Evolutionary conservation across 2,113 vertebrate genomes (phyloP).

Genomic region (Atractosteus spatula): DNA sequence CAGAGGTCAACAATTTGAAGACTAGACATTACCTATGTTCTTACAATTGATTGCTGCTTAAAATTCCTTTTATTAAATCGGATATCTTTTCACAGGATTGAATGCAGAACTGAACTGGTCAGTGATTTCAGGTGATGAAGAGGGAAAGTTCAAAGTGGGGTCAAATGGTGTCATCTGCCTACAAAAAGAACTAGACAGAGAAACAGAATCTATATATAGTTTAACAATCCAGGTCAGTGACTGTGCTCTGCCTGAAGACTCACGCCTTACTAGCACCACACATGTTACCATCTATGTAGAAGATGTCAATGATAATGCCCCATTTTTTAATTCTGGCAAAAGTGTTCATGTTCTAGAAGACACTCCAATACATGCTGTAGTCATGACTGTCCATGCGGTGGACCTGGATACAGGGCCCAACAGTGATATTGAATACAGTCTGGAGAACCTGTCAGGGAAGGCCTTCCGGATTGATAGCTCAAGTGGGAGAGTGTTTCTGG

Average conservation of each 20-base stretch:
- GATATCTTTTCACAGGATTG: slow-evolving; percentile 37
- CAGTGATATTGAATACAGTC: slow-evolving; percentile 51
- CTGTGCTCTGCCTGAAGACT: slow-evolving; percentile 34
- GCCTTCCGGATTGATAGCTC: slow-evolving; percentile 48
- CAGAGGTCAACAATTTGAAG: neutral
- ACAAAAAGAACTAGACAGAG: slow-evolving; percentile 53
- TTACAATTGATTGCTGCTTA: neutral
- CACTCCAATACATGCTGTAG: slow-evolving; percentile 40
- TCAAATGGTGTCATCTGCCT: slow-evolving; percentile 49
- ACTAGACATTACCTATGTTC: neutral
- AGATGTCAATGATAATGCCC: slow-evolving; percentile 67
- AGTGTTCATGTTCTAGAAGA: slow-evolving; percentile 53
- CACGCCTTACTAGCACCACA: slow-evolving; percentile 50
- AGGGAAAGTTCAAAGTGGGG: slow-evolving; percentile 47
- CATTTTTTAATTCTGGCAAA: slow-evolving; percentile 46
- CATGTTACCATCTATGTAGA: slow-evolving; percentile 40
- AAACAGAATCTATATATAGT: slow-evolving; percentile 49
- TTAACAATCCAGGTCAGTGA: slow-evolving; percentile 59
- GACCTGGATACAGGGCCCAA: slow-evolving; percentile 59
- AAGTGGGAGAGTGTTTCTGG: slow-evolving; percentile 55
- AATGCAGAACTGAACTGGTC: slow-evolving; percentile 47
- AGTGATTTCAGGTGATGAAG: slow-evolving; percentile 47
- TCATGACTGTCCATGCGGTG: slow-evolving; percentile 50
- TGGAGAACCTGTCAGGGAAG: slow-evolving; percentile 37
- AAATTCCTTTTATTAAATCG: neutral